Evolutionary conservation across 2,113 vertebrate species (phyloP).

Genomic region (Notothenia coriiceps): DNA sequence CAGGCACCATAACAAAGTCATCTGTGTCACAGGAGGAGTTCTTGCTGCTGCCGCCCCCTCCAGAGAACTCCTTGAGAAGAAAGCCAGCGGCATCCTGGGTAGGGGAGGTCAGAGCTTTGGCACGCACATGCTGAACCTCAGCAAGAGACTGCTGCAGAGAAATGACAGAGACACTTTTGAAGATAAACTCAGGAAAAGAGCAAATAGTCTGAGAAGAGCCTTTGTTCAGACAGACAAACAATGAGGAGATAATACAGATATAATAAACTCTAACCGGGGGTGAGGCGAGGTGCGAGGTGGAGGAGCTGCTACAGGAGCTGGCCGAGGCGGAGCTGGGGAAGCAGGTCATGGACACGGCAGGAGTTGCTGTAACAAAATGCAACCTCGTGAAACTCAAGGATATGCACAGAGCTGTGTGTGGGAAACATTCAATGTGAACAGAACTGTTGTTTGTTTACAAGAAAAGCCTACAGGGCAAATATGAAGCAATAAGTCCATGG

Average conservation of each 20-base stretch:
- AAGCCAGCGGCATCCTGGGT: conserved; percentile 89
- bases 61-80: conserved; percentile 91
- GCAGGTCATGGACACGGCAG: conserved; percentile 91
- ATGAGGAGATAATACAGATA: conserved; percentile 1
- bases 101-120: conserved; percentile 89
- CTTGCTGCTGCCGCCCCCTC: conserved; percentile 91
- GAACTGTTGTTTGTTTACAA: neutral
- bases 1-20: conserved; percentile 97
- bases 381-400: neutral
- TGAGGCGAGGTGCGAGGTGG: conserved; percentile 95
- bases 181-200: conserved; percentile 21
- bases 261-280: conserved; percentile 89
- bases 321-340: conserved; percentile 95
- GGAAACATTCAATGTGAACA: neutral
- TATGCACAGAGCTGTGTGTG: neutral
- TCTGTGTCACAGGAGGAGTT: conserved; percentile 96
- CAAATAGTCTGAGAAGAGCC: neutral
- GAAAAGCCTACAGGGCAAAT: too few relatives aligned
- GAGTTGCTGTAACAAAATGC: conserved; percentile 84
- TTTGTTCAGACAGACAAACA: neutral
- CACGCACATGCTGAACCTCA: conserved; percentile 90
- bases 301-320: conserved; percentile 97
- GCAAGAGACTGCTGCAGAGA: conserved; percentile 89
- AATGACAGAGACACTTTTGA: conserved; percentile 11
- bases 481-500: neutral